A percentile compares a stretch with the other conserved stretches of the same genome.
Evolutionary conservation across 2,888 invertebrate species (phyloP).

Genomic region (Podotricha telesiphe): DNA sequence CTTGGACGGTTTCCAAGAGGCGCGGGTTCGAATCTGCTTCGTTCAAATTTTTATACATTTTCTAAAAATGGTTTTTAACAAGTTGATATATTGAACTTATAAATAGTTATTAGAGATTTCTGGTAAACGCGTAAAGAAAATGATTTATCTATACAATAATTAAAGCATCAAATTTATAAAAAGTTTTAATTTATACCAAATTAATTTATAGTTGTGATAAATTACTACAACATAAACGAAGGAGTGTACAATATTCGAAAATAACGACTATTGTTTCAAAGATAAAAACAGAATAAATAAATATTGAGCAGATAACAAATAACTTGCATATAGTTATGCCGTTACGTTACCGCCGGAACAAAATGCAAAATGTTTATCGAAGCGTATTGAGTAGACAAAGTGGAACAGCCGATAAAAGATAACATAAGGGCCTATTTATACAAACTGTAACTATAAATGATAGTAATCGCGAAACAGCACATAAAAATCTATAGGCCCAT

Average conservation of each 20-base stretch:
- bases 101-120: too few species aligned
- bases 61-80: too few species aligned
- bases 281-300: conserved; percentile 3
- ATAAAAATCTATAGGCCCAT: conserved; percentile 66
- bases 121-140: too few species aligned
- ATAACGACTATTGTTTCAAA: conserved; percentile 3
- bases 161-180: neutral
- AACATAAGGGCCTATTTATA: conserved; percentile 62
- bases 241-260: neutral
- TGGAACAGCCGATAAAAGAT: conserved; percentile 57
- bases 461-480: conserved; percentile 61
- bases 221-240: neutral
- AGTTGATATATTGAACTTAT: too few species aligned
- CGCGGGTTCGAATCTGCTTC: too few species aligned
- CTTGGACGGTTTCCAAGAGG: too few species aligned
- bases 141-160: neutral
- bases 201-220: neutral
- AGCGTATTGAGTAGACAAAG: conserved; percentile 45
- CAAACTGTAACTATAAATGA: conserved; percentile 60
- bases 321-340: conserved; percentile 24
- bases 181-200: too few species aligned
- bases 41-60: too few species aligned
- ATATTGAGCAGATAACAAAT: conserved; percentile 19
- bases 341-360: conserved; percentile 20
- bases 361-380: conserved; percentile 44